Evolutionary conservation across 2,797 vertebrate genomes (phyloP).

Genomic region (Peromyscus aztecus): DNA sequence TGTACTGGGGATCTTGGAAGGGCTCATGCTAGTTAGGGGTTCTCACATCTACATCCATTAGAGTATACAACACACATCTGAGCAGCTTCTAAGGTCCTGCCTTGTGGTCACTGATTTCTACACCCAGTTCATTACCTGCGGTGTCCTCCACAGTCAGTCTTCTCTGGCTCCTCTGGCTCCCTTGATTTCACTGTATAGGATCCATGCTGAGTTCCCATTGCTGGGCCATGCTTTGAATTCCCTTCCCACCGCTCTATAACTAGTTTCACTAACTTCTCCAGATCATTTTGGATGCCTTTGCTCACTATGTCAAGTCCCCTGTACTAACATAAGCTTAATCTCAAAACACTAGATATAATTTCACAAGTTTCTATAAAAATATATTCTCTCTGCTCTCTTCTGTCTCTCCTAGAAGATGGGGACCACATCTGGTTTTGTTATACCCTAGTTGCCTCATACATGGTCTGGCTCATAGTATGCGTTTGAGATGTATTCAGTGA

Average conservation of each 20-base stretch:
- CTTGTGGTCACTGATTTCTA: no score
- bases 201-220: not conserved
- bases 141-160: accelerated
- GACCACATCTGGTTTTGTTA: not conserved
- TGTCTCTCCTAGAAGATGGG: not conserved
- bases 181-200: not conserved
- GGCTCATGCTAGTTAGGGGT: not conserved
- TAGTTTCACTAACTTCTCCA: not conserved
- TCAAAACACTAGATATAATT: not conserved
- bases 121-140: not conserved
- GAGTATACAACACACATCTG: not conserved
- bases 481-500: slow-evolving; percentile 2
- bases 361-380: not conserved
- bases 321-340: not conserved
- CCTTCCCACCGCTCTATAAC: not conserved
- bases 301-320: not conserved
- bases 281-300: not conserved
- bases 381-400: not conserved
- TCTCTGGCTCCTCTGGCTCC: not conserved
- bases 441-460: not conserved
- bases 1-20: not conserved
- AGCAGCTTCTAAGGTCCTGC: not conserved
- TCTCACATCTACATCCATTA: not conserved
- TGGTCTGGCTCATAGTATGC: not conserved
- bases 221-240: not conserved